phyloP scores from a whole-genome alignment of 2,113 vertebrate species.

The Xenopus laevis region DNA sequence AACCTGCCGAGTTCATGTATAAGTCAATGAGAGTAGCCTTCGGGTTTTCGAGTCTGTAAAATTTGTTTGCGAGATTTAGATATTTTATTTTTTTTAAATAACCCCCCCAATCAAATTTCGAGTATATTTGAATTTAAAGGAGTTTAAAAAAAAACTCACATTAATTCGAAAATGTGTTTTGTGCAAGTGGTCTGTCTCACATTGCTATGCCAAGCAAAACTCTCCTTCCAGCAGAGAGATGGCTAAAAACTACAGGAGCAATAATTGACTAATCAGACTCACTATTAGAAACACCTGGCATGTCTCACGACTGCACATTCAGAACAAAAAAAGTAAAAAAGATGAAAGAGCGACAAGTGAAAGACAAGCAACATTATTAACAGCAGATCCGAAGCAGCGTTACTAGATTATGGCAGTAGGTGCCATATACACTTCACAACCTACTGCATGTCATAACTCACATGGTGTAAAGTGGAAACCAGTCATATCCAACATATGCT shows the following conservation, averaged over 20 bases:
- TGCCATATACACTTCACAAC: not conserved
- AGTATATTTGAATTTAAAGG: no score
- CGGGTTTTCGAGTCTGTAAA: no score
- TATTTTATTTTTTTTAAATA: no score
- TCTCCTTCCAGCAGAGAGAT: constrained; percentile 34
- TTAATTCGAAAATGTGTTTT: no score
- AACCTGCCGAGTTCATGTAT: no score
- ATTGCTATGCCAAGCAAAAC: constrained; percentile 37
- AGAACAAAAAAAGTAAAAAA: constrained; percentile 24
- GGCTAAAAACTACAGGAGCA: constrained; percentile 40
- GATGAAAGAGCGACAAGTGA: constrained; percentile 33
- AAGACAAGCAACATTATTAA: constrained; percentile 33
- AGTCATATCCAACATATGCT: not conserved
- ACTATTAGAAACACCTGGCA: constrained; percentile 45
- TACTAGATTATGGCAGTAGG: not conserved
- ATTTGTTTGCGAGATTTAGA: no score
- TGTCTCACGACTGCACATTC: constrained; percentile 34
- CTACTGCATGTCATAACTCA: not conserved
- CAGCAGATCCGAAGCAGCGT: not conserved
- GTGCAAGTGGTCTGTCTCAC: no score
- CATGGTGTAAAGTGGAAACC: not conserved
- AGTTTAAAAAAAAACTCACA: no score
- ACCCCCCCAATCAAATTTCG: no score
- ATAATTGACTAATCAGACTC: constrained; percentile 44
- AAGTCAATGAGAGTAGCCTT: no score